Evolutionary conservation across 2,113 vertebrate species (phyloP).

Genomic region (Pristiophorus japonicus): DNA sequence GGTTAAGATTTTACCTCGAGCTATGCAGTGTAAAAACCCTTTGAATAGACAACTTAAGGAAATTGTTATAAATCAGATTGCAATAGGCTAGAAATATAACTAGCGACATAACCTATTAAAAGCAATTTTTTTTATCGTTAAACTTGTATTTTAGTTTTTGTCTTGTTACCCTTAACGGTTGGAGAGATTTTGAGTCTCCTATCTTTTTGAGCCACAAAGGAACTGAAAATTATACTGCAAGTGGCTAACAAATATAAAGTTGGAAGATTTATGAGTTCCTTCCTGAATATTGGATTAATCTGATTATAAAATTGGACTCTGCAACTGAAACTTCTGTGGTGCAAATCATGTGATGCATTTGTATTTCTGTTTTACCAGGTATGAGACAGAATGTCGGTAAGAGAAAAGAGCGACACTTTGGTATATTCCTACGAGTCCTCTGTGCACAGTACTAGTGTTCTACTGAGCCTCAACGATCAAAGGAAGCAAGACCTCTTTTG

Average conservation of each 20-base stretch:
- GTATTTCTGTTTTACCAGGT: slow-evolving; percentile 46
- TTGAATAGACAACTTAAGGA: not conserved
- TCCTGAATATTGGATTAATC: not conserved
- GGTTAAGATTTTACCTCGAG: not conserved
- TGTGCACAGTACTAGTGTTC: slow-evolving; percentile 58
- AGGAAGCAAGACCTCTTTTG: slow-evolving; percentile 60
- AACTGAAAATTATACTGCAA: not conserved
- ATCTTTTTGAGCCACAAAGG: not conserved
- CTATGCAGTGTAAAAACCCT: no score
- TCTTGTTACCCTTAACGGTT: not conserved
- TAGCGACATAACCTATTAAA: not conserved
- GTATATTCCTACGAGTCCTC: slow-evolving; percentile 67
- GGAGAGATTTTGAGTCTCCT: not conserved
- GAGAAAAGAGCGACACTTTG: slow-evolving; percentile 50
- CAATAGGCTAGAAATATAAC: not conserved
- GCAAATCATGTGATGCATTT: not conserved
- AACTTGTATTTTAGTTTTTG: not conserved
- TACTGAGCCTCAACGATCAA: slow-evolving; percentile 61
- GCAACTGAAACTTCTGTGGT: not conserved
- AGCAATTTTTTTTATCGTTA: not conserved
- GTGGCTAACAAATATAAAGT: not conserved
- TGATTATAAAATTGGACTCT: not conserved
- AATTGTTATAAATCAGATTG: not conserved
- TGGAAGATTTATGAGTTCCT: not conserved
- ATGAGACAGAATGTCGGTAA: slow-evolving; percentile 54